These are phyloP conservation scores for Zele albiditarsus DNA, from an alignment of 2,888 invertebrate genomes.

Conservation along the genomic window DNA sequence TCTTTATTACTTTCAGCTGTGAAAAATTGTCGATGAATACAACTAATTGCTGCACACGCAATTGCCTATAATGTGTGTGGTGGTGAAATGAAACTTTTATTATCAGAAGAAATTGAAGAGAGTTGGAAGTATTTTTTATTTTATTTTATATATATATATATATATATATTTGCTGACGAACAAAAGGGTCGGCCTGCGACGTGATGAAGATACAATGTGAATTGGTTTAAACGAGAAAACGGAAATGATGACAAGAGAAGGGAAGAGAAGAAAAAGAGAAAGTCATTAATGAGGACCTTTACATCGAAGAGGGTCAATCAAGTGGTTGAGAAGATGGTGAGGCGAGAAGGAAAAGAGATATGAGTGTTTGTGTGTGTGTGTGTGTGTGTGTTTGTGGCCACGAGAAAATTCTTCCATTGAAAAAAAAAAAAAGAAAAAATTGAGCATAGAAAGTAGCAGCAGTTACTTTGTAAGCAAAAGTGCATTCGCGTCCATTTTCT, in stretches of 20 bases:
- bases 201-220: neutral
- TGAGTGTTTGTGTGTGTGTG: neutral
- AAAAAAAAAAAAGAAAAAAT: too few species aligned
- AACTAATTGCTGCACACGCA: neutral
- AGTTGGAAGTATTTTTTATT: neutral
- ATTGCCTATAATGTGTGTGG: neutral
- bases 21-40: neutral
- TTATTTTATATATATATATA: too few species aligned
- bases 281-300: constrained; percentile 14
- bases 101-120: neutral
- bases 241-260: neutral
- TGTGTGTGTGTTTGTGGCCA: neutral
- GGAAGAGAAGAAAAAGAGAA: neutral
- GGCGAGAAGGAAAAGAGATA: neutral
- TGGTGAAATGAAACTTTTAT: neutral
- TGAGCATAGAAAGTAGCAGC: neutral
- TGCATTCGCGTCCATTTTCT: neutral
- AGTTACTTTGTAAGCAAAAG: neutral
- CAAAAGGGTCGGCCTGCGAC: neutral
- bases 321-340: neutral
- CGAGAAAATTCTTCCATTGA: neutral
- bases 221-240: neutral
- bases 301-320: constrained; percentile 12
- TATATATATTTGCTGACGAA: neutral
- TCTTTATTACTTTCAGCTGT: neutral